A percentile compares a stretch with the other conserved stretches of the same genome.
phyloP scores from a whole-genome alignment of 2,797 vertebrate species.

The Nannoperca obscura region DNA sequence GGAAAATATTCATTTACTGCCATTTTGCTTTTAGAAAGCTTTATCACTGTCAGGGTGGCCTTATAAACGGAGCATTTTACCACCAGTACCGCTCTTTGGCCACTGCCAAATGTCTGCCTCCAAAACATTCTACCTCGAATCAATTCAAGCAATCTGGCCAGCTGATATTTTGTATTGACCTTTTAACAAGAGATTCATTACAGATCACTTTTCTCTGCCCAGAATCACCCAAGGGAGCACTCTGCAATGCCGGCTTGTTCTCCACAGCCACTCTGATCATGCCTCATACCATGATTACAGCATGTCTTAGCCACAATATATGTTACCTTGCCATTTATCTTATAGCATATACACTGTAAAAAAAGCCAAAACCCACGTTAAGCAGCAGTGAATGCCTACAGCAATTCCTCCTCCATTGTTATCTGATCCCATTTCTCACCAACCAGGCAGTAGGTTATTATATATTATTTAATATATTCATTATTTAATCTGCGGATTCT shows the following conservation, averaged over 20 bases:
- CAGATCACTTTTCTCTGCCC: conserved; percentile 66
- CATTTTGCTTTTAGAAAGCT: conserved; percentile 54
- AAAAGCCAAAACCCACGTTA: not conserved
- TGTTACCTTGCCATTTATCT: not conserved
- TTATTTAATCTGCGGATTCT: not conserved
- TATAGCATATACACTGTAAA: not conserved
- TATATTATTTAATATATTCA: not conserved
- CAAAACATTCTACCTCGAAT: conserved; percentile 61
- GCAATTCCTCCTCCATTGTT: not conserved
- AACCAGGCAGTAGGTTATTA: not conserved
- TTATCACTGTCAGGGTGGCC: conserved; percentile 62
- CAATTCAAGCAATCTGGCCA: conserved; percentile 71
- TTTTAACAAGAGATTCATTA: conserved; percentile 78
- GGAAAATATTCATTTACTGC: conserved; percentile 38
- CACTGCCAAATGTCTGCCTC: conserved; percentile 48
- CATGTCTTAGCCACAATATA: conserved; percentile 6
- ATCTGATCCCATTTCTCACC: not conserved
- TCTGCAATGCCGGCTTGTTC: conserved; percentile 20
- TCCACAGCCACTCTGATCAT: conserved; percentile 36
- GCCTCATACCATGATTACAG: conserved; percentile 42
- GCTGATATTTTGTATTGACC: conserved; percentile 78
- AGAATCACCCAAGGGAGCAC: conserved; percentile 54
- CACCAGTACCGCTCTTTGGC: conserved; percentile 17
- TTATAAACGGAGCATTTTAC: conserved; percentile 61
- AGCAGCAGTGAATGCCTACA: not conserved